Conservation (phyloP, 2,113 vertebrate genomes). For the Passer domesticus region DNA sequence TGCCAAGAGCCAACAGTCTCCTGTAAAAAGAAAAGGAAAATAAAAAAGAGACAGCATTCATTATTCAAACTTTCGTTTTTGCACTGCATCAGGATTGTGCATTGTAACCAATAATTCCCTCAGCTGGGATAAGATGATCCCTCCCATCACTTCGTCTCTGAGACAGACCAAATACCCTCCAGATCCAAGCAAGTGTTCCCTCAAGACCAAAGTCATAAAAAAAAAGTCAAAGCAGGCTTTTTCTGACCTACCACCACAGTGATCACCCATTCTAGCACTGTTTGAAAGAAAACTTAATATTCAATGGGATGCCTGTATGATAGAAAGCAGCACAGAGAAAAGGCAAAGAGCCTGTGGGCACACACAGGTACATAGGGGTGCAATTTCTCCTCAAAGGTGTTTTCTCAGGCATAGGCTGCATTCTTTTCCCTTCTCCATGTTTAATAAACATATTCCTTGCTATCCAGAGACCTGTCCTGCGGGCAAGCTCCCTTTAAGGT, state of each 20-base stretch:
- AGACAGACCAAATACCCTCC: not conserved
- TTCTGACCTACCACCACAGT: not conserved
- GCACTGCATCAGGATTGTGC: not conserved
- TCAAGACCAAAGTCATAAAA: not conserved
- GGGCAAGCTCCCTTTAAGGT: not conserved
- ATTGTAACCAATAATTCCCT: not conserved
- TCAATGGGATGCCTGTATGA: not conserved
- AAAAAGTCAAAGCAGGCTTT: not conserved
- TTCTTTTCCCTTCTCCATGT: not conserved
- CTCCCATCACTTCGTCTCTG: not conserved
- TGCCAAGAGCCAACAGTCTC: slow-evolving; percentile 88
- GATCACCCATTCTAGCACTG: not conserved
- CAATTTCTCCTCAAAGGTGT: not conserved
- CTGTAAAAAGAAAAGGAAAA: slow-evolving; percentile 50
- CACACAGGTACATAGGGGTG: not conserved
- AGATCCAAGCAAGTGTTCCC: not conserved
- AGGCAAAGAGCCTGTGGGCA: not conserved
- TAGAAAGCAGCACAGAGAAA: not conserved
- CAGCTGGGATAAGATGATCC: not conserved
- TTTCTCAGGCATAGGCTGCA: not conserved
- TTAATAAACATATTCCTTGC: not conserved
- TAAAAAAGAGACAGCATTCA: not conserved
- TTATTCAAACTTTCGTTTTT: not conserved
- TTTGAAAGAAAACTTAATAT: not conserved
- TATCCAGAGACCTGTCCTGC: not conserved